Evolutionary conservation across 2,888 invertebrate genomes (phyloP).

Genomic region (Priapulus caudatus): DNA sequence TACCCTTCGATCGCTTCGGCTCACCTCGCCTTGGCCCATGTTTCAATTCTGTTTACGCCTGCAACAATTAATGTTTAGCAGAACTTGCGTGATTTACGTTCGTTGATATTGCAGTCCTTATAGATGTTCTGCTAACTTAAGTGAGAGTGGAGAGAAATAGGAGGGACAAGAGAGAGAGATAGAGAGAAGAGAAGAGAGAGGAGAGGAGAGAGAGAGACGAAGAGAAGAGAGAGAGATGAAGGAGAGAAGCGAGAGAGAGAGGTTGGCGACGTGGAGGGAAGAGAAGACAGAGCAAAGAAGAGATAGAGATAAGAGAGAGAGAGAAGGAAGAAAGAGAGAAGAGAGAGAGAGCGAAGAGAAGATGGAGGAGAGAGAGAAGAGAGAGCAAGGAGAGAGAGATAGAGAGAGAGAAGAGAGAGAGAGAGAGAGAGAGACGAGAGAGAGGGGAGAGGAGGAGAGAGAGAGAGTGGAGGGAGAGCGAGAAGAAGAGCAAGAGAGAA

Average conservation of each 20-base stretch:
- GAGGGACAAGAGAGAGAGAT: conserved; percentile 7
- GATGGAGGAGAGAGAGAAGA: too few relatives aligned
- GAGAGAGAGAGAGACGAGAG: too few relatives aligned
- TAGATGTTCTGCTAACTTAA: too few relatives aligned
- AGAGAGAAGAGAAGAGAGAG: conserved; percentile 8
- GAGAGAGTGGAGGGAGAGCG: not conserved
- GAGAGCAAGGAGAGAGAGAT: not conserved
- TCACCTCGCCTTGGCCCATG: too few relatives aligned
- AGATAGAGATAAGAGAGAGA: not conserved
- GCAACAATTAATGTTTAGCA: too few relatives aligned
- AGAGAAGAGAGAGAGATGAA: not conserved
- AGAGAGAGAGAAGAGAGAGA: conserved; percentile 3
- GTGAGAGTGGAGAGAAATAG: not conserved
- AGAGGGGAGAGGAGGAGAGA: conserved; percentile 3
- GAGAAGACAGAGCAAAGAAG: not conserved
- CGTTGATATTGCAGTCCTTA: too few relatives aligned
- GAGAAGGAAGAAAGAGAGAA: conserved; percentile 3
- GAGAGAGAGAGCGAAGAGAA: too few relatives aligned
- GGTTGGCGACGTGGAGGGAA: not conserved
- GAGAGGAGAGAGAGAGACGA: conserved; percentile 1
- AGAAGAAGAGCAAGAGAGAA: conserved; percentile 1
- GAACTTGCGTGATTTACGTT: too few relatives aligned
- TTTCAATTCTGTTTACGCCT: too few relatives aligned
- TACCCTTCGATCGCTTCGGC: too few relatives aligned
- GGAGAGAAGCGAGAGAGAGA: not conserved